Base-by-base conservation (phyloP, 2,797 vertebrate genomes). In the Crocodylus rhombifer region DNA sequence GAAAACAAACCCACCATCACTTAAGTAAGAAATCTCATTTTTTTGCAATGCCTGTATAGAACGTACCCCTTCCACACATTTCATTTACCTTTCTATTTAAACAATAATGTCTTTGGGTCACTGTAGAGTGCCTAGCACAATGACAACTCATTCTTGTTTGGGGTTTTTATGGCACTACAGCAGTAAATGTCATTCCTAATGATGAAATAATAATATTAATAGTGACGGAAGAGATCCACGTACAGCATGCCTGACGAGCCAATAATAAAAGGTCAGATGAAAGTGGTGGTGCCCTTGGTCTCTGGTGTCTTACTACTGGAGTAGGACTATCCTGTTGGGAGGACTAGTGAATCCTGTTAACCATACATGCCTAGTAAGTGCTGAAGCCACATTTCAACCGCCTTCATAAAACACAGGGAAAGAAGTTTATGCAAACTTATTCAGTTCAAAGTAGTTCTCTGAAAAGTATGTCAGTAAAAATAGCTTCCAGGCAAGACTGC, bases 391-490 rank as follows among this genome's bases (percentile, higher is more conserved):
- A 81, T 92, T 84, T 89, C 23, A 55, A 6, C 6, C 36, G 88
- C 82, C 86, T 91, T 94, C 71, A 92, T 20, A 93, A 91, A 92
- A 56, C 86, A 91, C 9, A 83, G 33, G 4, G 33, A 94, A 93
- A 14, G 64, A 79, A 87, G 80, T 80, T 85, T 55, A 67, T 11
- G 33, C 18, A 81, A 90, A 85, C 25, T 80, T 79, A 28, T 7
- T 23, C 18, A 2, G 7, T 89, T 4, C 20, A 25, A 94, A 96
- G 93, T 79, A 94, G 88, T 61, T 95, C 14, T 81, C 79, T 55
- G 62, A 14, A 73, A 95, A 95, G 91, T 96, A 75, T 94, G 95
- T 90, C 95, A 95, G 95, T 92, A 96, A 96, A 96, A 96, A 95
- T 94, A 96, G 88, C 82, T 93, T 88, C 85, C 84, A 87, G 42